Conservation (phyloP, 2,888 invertebrate genomes). For the Chorisops tibialis region DNA sequence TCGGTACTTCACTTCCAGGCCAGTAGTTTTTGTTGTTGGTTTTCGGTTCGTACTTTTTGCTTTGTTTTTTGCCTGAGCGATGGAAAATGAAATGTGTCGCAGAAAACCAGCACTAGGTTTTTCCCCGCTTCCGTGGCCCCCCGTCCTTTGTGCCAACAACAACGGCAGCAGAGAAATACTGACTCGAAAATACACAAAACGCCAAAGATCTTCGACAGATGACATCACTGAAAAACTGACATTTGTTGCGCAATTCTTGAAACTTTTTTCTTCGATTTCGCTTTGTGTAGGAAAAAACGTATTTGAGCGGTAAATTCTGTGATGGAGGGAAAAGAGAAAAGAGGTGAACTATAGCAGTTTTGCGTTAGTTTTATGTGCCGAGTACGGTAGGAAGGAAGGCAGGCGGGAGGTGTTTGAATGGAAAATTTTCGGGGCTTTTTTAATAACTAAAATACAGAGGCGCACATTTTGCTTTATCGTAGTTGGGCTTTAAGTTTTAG, state of each 20-base stretch:
- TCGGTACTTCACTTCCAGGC: not conserved
- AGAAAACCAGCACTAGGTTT: conserved; percentile 1
- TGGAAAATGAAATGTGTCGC: conserved; percentile 20
- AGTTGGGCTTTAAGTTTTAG: too few species aligned
- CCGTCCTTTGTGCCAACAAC: not conserved
- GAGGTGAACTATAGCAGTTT: too few species aligned
- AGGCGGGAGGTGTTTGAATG: not conserved
- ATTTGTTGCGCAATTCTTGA: conserved; percentile 15
- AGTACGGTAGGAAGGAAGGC: not conserved
- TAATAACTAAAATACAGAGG: too few species aligned
- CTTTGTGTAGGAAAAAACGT: too few species aligned
- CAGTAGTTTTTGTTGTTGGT: not conserved
- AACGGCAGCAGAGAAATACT: too few species aligned
- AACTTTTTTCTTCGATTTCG: not conserved
- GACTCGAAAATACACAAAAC: not conserved
- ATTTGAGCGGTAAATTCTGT: too few species aligned
- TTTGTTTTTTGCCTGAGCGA: not conserved
- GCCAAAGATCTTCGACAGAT: conserved; percentile 1
- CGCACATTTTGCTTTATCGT: too few species aligned
- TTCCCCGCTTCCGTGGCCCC: not conserved
- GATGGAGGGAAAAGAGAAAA: too few species aligned
- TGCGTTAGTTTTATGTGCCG: too few species aligned
- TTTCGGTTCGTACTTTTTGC: not conserved
- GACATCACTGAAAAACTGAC: conserved; percentile 8
- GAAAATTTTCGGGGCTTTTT: too few species aligned